phyloP scores from a whole-genome alignment of 2,888 invertebrate genomes.

The Orthonevra nobilis region DNA sequence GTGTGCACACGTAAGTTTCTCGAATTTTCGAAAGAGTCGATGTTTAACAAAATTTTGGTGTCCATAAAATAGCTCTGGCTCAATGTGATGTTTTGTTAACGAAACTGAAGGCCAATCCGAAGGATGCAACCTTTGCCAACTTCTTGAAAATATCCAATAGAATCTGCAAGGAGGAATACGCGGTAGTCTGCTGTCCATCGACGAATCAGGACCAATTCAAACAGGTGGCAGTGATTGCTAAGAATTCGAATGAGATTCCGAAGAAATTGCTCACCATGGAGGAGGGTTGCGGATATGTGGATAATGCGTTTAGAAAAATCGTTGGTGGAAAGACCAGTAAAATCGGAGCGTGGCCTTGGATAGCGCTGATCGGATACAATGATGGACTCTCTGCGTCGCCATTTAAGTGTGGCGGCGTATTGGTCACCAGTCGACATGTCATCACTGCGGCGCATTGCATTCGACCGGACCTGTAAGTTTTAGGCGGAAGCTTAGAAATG shows the following conservation, averaged over 20 bases:
- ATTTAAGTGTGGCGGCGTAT: slow-evolving; percentile 81
- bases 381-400: slow-evolving; percentile 77
- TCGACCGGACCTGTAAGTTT: slow-evolving; percentile 75
- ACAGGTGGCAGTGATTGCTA: neutral
- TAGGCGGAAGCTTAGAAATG: neutral
- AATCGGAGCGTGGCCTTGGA: slow-evolving; percentile 90
- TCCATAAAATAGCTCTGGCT: slow-evolving; percentile 73
- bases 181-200: slow-evolving; percentile 76
- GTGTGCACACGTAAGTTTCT: slow-evolving; percentile 74
- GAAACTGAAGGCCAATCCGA: slow-evolving; percentile 72
- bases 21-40: neutral
- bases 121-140: slow-evolving; percentile 73
- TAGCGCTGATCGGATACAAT: slow-evolving; percentile 87
- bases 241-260: slow-evolving; percentile 72
- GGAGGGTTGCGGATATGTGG: slow-evolving; percentile 84
- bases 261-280: slow-evolving; percentile 76
- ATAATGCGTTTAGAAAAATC: slow-evolving; percentile 82
- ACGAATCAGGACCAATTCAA: neutral
- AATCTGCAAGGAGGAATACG: slow-evolving; percentile 73
- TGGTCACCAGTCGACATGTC: slow-evolving; percentile 82
- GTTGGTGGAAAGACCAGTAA: slow-evolving; percentile 87
- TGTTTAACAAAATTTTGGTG: too few species aligned
- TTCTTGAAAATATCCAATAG: slow-evolving; percentile 75
- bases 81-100: slow-evolving; percentile 73
- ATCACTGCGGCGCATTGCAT: slow-evolving; percentile 83